These are phyloP conservation scores for Hippocampus mohnikei DNA, from an alignment of 2,113 vertebrate genomes.

Conservation along the genomic window DNA sequence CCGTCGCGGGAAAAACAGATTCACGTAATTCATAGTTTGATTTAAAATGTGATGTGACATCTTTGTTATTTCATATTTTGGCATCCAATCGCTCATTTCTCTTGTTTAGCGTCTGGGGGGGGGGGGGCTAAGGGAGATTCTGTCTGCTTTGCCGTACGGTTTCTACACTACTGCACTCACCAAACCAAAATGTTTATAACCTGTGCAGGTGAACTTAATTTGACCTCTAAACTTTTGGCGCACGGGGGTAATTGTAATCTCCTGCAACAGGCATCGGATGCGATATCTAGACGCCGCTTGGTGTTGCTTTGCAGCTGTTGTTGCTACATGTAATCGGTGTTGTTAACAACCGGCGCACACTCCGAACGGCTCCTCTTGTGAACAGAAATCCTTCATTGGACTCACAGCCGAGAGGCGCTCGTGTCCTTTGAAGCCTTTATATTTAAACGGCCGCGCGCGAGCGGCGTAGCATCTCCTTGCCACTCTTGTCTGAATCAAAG, in stretches of 20 bases:
- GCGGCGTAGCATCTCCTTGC: not conserved
- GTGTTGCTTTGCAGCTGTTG: not conserved
- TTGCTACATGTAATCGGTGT: not conserved
- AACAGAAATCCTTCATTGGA: conserved; percentile 44
- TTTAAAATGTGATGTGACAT: too few species aligned
- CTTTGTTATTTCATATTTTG: too few species aligned
- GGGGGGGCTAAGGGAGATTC: too few species aligned
- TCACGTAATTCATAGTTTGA: too few species aligned
- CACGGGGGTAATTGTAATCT: not conserved
- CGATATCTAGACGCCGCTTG: not conserved
- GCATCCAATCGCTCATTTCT: too few species aligned
- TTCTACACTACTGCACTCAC: too few species aligned
- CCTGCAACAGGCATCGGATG: not conserved
- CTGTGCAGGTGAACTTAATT: too few species aligned
- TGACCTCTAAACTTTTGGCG: too few species aligned
- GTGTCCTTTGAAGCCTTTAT: conserved; percentile 24
- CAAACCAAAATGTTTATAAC: too few species aligned
- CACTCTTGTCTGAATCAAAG: conserved; percentile 31
- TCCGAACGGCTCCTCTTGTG: conserved; percentile 23
- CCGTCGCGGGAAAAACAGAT: too few species aligned
- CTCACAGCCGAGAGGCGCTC: conserved; percentile 21
- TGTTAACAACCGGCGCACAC: not conserved
- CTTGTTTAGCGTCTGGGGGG: too few species aligned
- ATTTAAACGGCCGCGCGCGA: conserved; percentile 15
- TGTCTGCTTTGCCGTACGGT: too few species aligned